Conservation (phyloP, 2,888 invertebrate species). For the Drosophila neotestacea region DNA sequence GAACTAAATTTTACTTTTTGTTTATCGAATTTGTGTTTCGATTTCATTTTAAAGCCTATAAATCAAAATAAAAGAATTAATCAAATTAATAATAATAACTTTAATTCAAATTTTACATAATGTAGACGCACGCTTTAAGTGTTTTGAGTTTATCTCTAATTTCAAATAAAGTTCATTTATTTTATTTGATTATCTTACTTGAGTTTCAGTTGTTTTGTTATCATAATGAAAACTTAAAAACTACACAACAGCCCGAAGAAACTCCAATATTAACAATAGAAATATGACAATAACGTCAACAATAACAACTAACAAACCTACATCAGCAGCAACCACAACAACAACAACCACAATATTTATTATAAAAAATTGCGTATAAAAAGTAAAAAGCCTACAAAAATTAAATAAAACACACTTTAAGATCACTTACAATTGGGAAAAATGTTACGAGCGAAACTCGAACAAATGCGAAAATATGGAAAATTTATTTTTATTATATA, state of each 20-base stretch:
- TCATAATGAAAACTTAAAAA: constrained; percentile 10
- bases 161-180: constrained; percentile 9
- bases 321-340: constrained; percentile 31
- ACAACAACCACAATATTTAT: constrained; percentile 32
- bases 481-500: constrained; percentile 52
- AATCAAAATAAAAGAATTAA: constrained; percentile 37
- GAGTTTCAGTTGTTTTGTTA: constrained; percentile 20
- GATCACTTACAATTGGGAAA: constrained; percentile 85
- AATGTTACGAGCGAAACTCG: constrained; percentile 78
- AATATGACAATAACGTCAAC: constrained; percentile 29
- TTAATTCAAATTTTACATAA: constrained; percentile 47
- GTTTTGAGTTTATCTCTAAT: constrained; percentile 44
- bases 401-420: constrained; percentile 84
- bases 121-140: constrained; percentile 79
- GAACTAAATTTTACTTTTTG: constrained; percentile 33
- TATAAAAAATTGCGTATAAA: constrained; percentile 37
- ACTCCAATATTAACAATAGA: constrained; percentile 10
- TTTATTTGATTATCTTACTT: constrained; percentile 1
- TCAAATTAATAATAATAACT: constrained; percentile 44
- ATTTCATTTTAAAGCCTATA: constrained; percentile 38
- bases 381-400: constrained; percentile 34
- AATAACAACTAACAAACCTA: constrained; percentile 32
- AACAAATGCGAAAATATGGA: constrained; percentile 50
- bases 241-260: constrained; percentile 17
- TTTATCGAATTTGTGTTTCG: constrained; percentile 42